Percentiles rank a stretch among this genome's conserved stretches.
phyloP scores from a whole-genome alignment of 1,140 invertebrate species.

The Aphelenchoides avenae region DNA sequence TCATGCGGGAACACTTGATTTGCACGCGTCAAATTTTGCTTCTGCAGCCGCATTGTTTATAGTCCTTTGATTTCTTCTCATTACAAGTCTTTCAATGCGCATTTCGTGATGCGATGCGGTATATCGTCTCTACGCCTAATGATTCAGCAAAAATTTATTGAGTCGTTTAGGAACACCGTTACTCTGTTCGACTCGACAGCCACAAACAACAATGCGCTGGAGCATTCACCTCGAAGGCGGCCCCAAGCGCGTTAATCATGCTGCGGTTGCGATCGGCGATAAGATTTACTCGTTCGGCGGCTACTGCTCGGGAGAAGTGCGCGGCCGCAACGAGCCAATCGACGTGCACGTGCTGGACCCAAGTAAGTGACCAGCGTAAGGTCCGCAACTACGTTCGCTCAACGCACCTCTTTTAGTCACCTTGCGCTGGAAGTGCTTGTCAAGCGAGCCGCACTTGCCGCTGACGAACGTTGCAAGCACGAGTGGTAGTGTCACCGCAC shows the following conservation, averaged over 20 bases:
- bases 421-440: neutral
- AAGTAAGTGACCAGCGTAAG: constrained; percentile 55
- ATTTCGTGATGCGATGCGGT: no score
- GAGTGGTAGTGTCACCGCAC: neutral
- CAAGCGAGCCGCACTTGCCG: neutral
- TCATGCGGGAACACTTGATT: no score
- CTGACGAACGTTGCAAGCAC: neutral
- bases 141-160: constrained; percentile 1
- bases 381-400: constrained; percentile 8
- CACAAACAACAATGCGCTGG: constrained; percentile 26
- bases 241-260: constrained; percentile 71
- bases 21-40: no score
- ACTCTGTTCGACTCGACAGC: neutral
- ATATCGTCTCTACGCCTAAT: no score
- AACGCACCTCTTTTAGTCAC: neutral
- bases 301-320: constrained; percentile 76
- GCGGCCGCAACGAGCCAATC: constrained; percentile 70
- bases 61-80: no score
- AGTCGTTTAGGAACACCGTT: no score
- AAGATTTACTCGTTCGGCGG: constrained; percentile 85
- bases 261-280: constrained; percentile 74
- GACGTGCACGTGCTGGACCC: constrained; percentile 82
- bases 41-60: no score
- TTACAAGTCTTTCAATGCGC: no score
- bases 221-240: constrained; percentile 33